These are phyloP conservation scores for Pentalonia nigronervosa DNA, from an alignment of 1,140 invertebrate species.

Conservation along the genomic window DNA sequence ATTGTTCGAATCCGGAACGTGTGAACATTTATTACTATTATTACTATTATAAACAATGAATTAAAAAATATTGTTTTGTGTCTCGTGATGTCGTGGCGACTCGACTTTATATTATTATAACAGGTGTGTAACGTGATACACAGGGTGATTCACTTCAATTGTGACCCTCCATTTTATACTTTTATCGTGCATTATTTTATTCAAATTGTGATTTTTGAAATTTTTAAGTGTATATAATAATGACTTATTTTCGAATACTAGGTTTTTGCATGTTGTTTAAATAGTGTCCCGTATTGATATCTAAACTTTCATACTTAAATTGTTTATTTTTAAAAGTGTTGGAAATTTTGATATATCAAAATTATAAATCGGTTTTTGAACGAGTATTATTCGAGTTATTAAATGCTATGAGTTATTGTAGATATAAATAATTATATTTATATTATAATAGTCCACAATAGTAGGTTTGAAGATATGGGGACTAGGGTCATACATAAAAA, in stretches of 20 bases:
- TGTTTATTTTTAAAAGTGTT: background rate
- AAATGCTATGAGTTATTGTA: no score
- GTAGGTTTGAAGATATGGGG: no score
- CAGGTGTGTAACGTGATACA: background rate
- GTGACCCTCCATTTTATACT: background rate
- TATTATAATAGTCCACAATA: no score
- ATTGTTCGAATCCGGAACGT: background rate
- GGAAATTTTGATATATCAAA: no score
- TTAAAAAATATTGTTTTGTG: background rate
- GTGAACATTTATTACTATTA: background rate
- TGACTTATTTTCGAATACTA: background rate
- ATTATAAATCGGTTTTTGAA: no score
- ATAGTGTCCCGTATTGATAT: background rate
- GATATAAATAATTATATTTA: no score
- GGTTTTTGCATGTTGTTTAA: background rate
- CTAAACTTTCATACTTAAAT: background rate
- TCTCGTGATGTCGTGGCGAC: background rate
- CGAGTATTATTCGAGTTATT: no score
- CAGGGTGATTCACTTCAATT: background rate
- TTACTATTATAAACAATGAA: background rate
- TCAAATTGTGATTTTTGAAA: background rate
- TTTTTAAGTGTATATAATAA: background rate
- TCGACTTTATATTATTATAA: background rate
- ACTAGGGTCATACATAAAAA: no score
- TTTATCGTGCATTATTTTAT: background rate